phyloP scores from a whole-genome alignment of 2,797 vertebrate species.

The Sebastes hubbsi region DNA sequence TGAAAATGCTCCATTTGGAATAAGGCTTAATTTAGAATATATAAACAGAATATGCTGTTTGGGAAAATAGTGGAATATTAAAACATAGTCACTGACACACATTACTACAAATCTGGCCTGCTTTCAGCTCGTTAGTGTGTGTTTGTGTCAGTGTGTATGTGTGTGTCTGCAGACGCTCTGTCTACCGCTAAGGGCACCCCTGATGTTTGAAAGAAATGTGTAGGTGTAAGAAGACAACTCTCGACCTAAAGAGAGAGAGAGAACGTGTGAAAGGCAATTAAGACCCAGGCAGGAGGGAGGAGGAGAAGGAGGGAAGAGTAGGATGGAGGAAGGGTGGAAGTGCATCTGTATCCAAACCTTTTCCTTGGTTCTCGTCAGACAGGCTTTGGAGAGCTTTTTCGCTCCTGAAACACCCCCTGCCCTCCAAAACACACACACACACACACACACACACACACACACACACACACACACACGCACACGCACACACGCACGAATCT shows the following conservation, averaged over 20 bases:
- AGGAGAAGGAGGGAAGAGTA: constrained; percentile 4
- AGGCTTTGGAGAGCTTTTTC: constrained; percentile 23
- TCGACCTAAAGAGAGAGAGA: constrained; percentile 15
- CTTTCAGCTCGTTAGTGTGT: neutral
- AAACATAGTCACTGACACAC: neutral
- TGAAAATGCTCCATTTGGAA: too few species aligned
- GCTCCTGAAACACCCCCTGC: neutral
- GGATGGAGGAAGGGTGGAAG: neutral
- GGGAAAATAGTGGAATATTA: too few species aligned
- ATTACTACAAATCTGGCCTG: neutral
- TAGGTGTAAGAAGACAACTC: constrained; percentile 58
- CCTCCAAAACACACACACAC: constrained; percentile 15
- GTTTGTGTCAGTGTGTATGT: neutral
- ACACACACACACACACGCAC: too few species aligned
- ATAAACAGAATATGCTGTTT: too few species aligned
- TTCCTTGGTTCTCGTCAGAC: constrained; percentile 36
- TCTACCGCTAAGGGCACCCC: constrained; percentile 42
- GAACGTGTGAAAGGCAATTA: constrained; percentile 54
- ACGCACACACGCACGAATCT: neutral
- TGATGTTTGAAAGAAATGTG: constrained; percentile 59
- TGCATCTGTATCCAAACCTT: constrained; percentile 17
- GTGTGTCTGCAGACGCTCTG: constrained; percentile 27
- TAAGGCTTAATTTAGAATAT: too few species aligned
- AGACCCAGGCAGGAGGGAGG: neutral
- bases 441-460: constrained; percentile 22